phyloP scores from a whole-genome alignment of 2,113 vertebrate genomes.

The Dendrocopos noguchii region DNA sequence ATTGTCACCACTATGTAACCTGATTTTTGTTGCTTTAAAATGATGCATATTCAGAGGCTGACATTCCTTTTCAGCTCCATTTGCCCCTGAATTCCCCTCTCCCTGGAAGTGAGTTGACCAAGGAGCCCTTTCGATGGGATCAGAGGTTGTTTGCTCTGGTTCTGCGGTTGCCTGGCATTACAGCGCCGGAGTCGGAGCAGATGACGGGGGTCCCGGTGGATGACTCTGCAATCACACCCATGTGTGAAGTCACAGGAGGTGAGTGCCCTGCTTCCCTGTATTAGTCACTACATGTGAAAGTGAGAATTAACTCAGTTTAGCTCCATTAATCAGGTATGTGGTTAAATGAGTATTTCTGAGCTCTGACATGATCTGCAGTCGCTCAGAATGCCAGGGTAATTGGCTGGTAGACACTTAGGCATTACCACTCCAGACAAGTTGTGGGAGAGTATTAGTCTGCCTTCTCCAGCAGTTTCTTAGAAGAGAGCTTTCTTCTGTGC shows the following conservation, averaged over 20 bases:
- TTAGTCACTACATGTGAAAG: not conserved
- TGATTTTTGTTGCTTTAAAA: not conserved
- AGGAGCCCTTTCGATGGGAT: slow-evolving; percentile 96
- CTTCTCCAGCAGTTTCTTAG: not conserved
- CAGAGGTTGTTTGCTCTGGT: slow-evolving; percentile 93
- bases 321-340: not conserved
- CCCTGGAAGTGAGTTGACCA: slow-evolving; percentile 93
- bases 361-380: not conserved
- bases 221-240: slow-evolving; percentile 93
- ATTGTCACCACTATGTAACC: not conserved
- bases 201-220: slow-evolving; percentile 86
- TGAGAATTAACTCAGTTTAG: not conserved
- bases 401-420: not conserved
- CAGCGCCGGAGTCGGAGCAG: slow-evolving; percentile 85
- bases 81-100: slow-evolving; percentile 93
- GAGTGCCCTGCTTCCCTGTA: slow-evolving; percentile 19
- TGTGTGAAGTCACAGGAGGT: slow-evolving; percentile 96
- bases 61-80: slow-evolving; percentile 84
- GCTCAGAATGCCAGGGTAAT: rapidly evolving
- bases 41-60: not conserved
- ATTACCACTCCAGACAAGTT: not conserved
- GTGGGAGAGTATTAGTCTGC: not conserved
- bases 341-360: not conserved
- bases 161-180: slow-evolving; percentile 86
- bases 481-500: not conserved